Evolutionary conservation across 2,888 invertebrate genomes (phyloP), one percentile per base, ranked within the genome.

Genomic region (Agonopterix subpropinquella): DNA sequence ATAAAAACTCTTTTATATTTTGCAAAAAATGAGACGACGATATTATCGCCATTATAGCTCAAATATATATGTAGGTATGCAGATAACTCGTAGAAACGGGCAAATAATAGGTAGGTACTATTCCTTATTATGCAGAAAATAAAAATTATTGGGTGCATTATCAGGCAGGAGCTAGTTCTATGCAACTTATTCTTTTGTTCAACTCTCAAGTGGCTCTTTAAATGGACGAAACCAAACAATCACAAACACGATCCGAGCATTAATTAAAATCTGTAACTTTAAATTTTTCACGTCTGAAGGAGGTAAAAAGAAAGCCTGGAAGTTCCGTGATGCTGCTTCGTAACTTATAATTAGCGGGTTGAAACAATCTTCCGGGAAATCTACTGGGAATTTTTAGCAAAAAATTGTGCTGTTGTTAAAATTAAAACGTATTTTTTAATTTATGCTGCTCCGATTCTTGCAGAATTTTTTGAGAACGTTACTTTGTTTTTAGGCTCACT

Each of bases 341-440:
- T 61, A 65, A 67, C 64, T 70, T 65, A 65, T 73, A 74, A 75
- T 75, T 68, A 75, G 68, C 59, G 65, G 56, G 59, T 28, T 57
- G 60, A 55, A 67, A 64, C 65, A 56, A 57, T 70, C 62, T 62
- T 62, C 56, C 36, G 41, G 50, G 51, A 56, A 47, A 55, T 54
- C 58, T 55, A 53, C 54, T 54, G 51, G 54, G 41, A 52, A 65
- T 28, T 28, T 28, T 28, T 0, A 65, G 58, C 64, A 61, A 60
- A 64, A 64, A 65, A 59, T n/a, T 52, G 49, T 57, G 55, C 58
- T 57, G 36, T 5, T 36, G 7, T 58, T 56, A 59, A 61, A 62
- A 66, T 66, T 65, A 64, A 60, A 57, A 60, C 65, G 58, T 55
- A 28, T 28, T 59, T 59, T 59, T 64, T 61, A 62, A 65, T 59